Evolutionary conservation across 2,797 vertebrate genomes (phyloP), one percentile per base, ranked within the genome.

Genomic region (Etheostoma perlongum): DNA sequence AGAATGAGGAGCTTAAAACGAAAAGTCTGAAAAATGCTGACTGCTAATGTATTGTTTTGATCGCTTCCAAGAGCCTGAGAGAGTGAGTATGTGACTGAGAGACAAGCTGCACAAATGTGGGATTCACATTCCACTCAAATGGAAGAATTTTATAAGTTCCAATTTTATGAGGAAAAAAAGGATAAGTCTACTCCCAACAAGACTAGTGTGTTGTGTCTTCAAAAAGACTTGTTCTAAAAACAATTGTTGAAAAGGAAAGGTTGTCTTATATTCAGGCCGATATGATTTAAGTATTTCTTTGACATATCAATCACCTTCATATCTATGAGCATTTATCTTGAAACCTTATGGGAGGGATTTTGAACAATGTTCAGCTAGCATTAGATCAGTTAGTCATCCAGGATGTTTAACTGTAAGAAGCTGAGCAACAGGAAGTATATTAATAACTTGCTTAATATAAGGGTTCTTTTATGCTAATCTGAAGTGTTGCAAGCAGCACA

Each of bases 391-490:
- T 33, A 55, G 9, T 0, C 27, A 71, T 71, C 23, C 2, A 10
- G 30, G 55, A 71, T 68, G 58, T 59, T 54, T 13, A 69, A 71
- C 51, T 23, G 46, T 18, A 70, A 54, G 48, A 61, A 67, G 19
- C 42, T 62, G 42, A 1, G 46, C 40, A 69, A 74, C 64, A 86
- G 61, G 66, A 82, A 70, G 63, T 57, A 58, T 47, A 47, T 66
- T 4, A 68, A 62, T 65, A 67, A 69, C 13, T 11, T 63, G 58
- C 19, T 60, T 25, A 40, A 55, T 25, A 60, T 30, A 6, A 60
- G 57, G 62, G 0, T 1, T 3, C 11, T 46, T 79, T 51, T 11
- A 53, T 53, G 49, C 30, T 72, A 16, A 59, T 44, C 12, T 25
- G 23, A 21, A 21, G 36, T 25, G 49, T 27, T 65, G 27, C 18